Evolutionary conservation across 2,113 vertebrate genomes (phyloP), one percentile per base, ranked within the genome.

Genomic region (Saccopteryx leptura): DNA sequence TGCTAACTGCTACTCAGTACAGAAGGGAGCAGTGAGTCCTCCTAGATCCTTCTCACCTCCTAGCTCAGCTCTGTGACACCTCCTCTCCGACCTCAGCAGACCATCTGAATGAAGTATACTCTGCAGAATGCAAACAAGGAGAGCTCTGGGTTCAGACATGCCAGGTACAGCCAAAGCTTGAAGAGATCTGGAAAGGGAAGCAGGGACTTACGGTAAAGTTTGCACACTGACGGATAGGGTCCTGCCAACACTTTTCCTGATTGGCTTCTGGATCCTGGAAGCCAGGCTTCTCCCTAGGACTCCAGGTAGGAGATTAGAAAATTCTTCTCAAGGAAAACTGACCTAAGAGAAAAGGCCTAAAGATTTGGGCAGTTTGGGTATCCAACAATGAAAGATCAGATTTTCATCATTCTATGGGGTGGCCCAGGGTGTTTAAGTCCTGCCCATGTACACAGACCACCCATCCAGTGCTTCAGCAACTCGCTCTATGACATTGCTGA

Each of bases 271-370:
- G 50, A 46, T 54, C 93, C 50, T 79, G 46, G 46, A 83, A 92
- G 33, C 18, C 33, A 90, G 31, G 21, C 5, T 78, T 86, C 69
- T 79, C 63, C 19, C 11, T 15, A 52, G 26, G 3, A 54, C 2
- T 2, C 1, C 21, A 74, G 48, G 17, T 33, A 82, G 50, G 39
- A 82, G 17, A 50, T 18, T 71, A 8, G 21, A 93, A 88, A 26
- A 48, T 33, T 95, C 28, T 92, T 89, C 48, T 74, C 28, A n/a
- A 92, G 39, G 52, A 52, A 89, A 86, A 69, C 26, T 15, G 65
- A 78, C 61, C 12, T 31, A 69, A 87, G 50, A 94, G 68, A 82
- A 63, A 95, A 93, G 46, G 69, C 12, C 17, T 15, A 69, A 78
- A 46, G 33, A 52, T 50, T 8, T 39, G 63, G 8, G 58, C 11